Evolutionary conservation across 1,140 invertebrate genomes (phyloP).

Genomic region (Parapsyche elsis): DNA sequence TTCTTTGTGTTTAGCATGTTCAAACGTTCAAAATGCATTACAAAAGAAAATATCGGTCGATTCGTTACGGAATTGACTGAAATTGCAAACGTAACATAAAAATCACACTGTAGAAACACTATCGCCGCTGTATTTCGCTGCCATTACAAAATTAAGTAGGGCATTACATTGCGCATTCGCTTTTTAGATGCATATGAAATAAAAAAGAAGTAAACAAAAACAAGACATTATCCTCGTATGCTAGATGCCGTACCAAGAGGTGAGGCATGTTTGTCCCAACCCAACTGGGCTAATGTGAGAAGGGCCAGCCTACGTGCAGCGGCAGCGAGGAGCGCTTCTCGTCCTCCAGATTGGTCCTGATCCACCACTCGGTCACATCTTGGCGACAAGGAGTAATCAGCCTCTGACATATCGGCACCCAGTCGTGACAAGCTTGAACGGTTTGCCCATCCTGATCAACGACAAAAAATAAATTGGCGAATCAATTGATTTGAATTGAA

Average conservation of each 20-base stretch:
- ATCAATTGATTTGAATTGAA: too few species aligned
- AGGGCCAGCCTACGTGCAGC: conserved; percentile 24
- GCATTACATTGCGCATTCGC: too few species aligned
- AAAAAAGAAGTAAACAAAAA: too few species aligned
- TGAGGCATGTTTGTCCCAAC: conserved; percentile 23
- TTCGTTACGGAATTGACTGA: background rate
- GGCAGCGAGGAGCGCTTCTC: conserved; percentile 6
- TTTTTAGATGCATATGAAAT: too few species aligned
- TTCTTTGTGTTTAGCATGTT: conserved; percentile 17
- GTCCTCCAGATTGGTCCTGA: background rate
- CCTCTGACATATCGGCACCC: background rate
- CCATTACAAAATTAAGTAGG: too few species aligned
- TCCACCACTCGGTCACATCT: background rate
- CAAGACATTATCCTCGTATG: background rate
- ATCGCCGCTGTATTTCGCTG: too few species aligned
- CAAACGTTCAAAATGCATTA: background rate
- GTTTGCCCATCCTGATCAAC: background rate
- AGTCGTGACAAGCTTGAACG: background rate
- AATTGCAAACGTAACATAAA: too few species aligned
- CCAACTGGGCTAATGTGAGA: conserved; percentile 27
- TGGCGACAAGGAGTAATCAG: background rate
- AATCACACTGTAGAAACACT: too few species aligned
- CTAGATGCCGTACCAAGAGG: conserved; percentile 6
- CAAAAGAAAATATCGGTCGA: background rate
- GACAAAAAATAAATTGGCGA: too few species aligned